Base-by-base conservation (phyloP, 2,888 invertebrate species). In the Torymus auratus region DNA sequence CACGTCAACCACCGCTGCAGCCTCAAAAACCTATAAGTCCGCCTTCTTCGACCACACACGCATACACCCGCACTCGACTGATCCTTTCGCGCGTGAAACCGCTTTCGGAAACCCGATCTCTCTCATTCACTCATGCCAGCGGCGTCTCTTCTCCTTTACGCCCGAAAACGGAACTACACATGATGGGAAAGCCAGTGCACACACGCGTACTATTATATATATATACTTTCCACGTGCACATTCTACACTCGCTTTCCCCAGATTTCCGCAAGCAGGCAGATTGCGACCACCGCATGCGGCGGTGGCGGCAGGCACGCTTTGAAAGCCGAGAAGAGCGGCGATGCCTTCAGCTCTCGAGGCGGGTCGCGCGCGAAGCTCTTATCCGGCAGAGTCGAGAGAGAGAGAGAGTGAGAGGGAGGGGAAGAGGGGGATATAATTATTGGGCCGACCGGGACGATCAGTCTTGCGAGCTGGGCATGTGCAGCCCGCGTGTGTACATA, bases 391-490 rank as follows among this genome's bases (percentile, higher is more conserved):
- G 55, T 55, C 55, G 13, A 41, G 41, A 50, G 58, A 20, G 56
- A 58, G 10, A 68, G 68, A 23, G 15, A 52, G 41, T 15, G 69
- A 15, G 15, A 41, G 68, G 50, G 68, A 15, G 17, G 65, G 20
- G 70, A 56, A 15, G 28, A 60, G 20, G 74, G 56, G 65, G 79
- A 80, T 75, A 65, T 80, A 80, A 80, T 80, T 80, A 80, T 74
- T 64, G 65, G 65, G 60, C 41, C 53, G 20, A 50, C 13, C 60
- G 23, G 17, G n/a, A 11, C 41, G 62, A 77, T 71, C 75, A 28
- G 61, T 68, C 75, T 75, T 75, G 10, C 20, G n/a, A n/a, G 56
- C 28, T n/a, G 65, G 15, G 64, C 55, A 28, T 65, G 14, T 17
- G n/a, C 28, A 13, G 68, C 5, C 15, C 17, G 55, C 15, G 67